Percentiles rank a stretch among this genome's conserved stretches.
phyloP scores from a whole-genome alignment of 2,113 vertebrate genomes.

The Corythornis vintsioides region DNA sequence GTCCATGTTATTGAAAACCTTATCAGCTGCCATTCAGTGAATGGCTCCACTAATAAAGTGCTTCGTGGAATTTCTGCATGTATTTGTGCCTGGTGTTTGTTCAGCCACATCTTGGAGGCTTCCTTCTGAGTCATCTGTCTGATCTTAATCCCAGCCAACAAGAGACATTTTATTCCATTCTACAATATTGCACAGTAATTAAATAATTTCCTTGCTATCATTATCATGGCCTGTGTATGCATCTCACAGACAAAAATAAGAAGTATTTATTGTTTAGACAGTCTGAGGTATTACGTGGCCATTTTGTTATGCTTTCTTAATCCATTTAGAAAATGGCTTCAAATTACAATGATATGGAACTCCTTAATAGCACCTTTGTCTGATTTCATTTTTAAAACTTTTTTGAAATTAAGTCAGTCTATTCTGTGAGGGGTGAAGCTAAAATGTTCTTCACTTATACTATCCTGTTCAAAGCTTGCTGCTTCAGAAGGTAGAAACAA shows the following conservation, averaged over 20 bases:
- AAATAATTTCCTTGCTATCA: constrained; percentile 19
- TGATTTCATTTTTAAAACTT: neutral
- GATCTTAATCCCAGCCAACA: constrained; percentile 61
- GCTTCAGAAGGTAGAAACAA: constrained; percentile 7
- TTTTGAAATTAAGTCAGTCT: neutral
- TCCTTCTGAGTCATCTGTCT: constrained; percentile 54
- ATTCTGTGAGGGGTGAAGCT: neutral
- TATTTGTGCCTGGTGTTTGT: constrained; percentile 71
- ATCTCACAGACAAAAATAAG: neutral
- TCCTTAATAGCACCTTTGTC: neutral
- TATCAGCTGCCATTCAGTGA: constrained; percentile 69
- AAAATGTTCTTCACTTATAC: neutral
- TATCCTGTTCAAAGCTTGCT: neutral
- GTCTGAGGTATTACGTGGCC: neutral
- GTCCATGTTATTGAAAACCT: constrained; percentile 61
- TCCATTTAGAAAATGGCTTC: constrained; percentile 20
- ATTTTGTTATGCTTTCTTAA: constrained; percentile 14
- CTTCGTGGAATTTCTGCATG: constrained; percentile 47
- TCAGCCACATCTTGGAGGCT: constrained; percentile 49
- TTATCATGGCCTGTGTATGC: neutral
- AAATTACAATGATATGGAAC: neutral
- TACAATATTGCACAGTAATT: constrained; percentile 18
- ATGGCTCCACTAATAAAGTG: constrained; percentile 42
- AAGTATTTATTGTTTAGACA: constrained; percentile 6
- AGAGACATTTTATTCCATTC: constrained; percentile 41